Conservation (phyloP, 2,113 vertebrate species). For the Heptranchias perlo region DNA sequence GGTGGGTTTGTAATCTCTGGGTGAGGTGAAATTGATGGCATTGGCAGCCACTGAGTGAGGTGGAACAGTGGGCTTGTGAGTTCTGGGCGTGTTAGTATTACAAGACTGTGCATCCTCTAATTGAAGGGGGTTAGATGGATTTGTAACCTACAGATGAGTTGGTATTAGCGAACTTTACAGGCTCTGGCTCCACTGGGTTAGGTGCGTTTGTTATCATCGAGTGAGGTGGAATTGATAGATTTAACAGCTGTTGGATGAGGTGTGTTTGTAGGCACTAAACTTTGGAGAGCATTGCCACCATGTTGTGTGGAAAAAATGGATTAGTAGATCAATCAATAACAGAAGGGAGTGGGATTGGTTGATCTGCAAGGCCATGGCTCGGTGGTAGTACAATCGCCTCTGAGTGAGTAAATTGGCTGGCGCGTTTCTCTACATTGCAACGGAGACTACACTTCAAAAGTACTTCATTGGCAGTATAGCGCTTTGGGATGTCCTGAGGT, state of each 20-base stretch:
- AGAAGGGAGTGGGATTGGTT: not conserved
- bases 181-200: not conserved
- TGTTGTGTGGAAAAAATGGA: not conserved
- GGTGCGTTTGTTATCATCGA: not conserved
- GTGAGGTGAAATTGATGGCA: not conserved
- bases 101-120: no score
- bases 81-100: not conserved
- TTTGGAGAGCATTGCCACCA: not conserved
- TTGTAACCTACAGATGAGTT: not conserved
- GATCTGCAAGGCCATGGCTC: not conserved
- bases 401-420: not conserved
- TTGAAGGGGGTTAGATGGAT: not conserved
- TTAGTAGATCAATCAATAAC: not conserved
- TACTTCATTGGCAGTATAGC: no score
- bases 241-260: not conserved
- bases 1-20: not conserved
- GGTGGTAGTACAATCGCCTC: not conserved
- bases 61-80: not conserved
- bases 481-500: no score
- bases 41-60: not conserved
- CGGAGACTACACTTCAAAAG: no score
- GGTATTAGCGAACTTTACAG: not conserved
- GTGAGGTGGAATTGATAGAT: not conserved
- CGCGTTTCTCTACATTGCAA: no score
- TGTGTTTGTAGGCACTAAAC: not conserved